Percentiles rank a stretch among this genome's conserved stretches.
Evolutionary conservation across 2,888 invertebrate genomes (phyloP).

Genomic region (Nemoura dubitans): DNA sequence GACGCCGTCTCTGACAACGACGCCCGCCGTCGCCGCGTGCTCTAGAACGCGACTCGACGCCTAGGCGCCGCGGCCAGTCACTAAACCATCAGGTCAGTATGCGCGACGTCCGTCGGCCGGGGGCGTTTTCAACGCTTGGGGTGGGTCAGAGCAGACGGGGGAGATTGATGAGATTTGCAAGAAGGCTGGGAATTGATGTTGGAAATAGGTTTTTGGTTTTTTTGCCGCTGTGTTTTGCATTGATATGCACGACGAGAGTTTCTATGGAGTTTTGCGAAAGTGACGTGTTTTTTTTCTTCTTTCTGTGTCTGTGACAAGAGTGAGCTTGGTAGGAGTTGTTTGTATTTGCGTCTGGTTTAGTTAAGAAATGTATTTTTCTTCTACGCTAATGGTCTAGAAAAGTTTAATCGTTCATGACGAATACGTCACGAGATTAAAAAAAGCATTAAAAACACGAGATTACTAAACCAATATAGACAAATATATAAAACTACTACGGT

Average conservation of each 20-base stretch:
- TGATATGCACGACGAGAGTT: background rate
- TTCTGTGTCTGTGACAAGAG: background rate
- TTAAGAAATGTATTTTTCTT: slow-evolving; percentile 2
- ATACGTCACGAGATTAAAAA: background rate
- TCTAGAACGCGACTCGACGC: background rate
- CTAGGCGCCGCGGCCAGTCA: background rate
- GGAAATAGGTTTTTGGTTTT: background rate
- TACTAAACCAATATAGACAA: background rate
- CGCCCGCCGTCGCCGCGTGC: background rate
- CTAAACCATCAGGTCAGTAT: background rate
- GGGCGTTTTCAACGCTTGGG: background rate
- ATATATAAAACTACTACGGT: background rate
- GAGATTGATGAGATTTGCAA: background rate
- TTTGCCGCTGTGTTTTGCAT: background rate
- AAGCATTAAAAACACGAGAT: background rate
- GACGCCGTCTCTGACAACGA: background rate
- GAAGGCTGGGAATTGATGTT: background rate
- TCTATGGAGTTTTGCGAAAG: background rate
- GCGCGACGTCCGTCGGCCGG: background rate
- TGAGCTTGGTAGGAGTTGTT: background rate
- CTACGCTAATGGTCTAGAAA: background rate
- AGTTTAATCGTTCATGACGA: background rate
- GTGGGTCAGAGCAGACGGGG: no score
- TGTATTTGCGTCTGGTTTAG: background rate
- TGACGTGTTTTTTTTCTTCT: background rate